These are phyloP conservation scores for Sinhomidia bicolor DNA, from an alignment of 2,888 invertebrate genomes.

Conservation along the genomic window DNA sequence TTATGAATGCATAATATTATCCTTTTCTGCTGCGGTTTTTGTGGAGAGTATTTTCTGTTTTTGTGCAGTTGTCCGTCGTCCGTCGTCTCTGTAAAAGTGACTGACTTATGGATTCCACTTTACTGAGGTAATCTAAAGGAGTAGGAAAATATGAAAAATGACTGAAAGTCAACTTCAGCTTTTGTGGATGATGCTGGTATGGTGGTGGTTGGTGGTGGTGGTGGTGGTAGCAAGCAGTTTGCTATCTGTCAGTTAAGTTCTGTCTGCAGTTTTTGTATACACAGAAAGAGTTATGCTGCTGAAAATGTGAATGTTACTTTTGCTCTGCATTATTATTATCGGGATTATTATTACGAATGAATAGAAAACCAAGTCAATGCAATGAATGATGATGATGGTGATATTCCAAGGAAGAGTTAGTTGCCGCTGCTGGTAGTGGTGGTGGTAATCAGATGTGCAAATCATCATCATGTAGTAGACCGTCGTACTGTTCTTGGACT, in stretches of 20 bases:
- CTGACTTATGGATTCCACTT: constrained; percentile 33
- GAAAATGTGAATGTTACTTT: not conserved
- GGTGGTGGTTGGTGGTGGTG: not conserved
- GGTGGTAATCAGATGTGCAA: constrained; percentile 30
- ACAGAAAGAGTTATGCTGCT: no score
- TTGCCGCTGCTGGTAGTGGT: not conserved
- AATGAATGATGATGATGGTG: not conserved
- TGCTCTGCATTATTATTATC: not conserved
- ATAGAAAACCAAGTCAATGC: not conserved
- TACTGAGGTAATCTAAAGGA: no score
- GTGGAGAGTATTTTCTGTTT: not conserved
- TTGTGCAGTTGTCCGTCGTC: constrained; percentile 19
- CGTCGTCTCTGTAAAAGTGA: constrained; percentile 19
- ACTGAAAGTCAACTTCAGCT: constrained; percentile 13
- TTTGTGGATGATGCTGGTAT: not conserved
- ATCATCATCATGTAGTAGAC: constrained; percentile 1
- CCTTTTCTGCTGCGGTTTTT: constrained; percentile 33
- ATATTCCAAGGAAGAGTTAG: constrained; percentile 27
- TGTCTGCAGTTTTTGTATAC: no score
- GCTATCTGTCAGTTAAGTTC: constrained; percentile 18
- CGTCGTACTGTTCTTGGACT: no score
- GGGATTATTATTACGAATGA: constrained; percentile 39
- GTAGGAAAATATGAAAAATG: not conserved
- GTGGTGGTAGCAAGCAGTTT: not conserved
- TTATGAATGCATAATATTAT: constrained; percentile 15